phyloP scores from a whole-genome alignment of 2,888 invertebrate genomes.

The Tenthredo distinguenda region DNA sequence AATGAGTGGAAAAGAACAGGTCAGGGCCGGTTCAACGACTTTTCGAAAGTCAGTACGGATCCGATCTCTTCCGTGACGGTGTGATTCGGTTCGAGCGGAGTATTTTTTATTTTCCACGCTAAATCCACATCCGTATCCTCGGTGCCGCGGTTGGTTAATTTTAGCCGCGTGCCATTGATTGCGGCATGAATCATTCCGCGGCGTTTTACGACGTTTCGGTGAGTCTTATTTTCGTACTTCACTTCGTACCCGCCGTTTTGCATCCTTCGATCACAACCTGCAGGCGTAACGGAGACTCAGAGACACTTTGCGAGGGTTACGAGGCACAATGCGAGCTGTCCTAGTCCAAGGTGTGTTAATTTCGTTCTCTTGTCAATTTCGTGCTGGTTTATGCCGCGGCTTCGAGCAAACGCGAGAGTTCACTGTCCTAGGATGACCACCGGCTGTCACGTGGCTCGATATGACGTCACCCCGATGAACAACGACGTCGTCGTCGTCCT shows the following conservation, averaged over 20 bases:
- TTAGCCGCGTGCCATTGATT: background rate
- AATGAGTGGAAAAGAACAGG: background rate
- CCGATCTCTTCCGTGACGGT: background rate
- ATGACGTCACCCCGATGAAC: conserved; percentile 42
- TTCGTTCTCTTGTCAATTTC: conserved; percentile 35
- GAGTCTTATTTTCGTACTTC: background rate
- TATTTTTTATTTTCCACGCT: background rate
- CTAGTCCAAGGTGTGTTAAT: background rate
- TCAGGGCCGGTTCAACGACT: background rate
- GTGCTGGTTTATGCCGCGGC: background rate
- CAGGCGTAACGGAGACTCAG: background rate
- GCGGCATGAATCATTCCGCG: conserved; percentile 2
- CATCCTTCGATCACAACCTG: background rate
- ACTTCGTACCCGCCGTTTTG: background rate
- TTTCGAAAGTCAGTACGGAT: background rate
- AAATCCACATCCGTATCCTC: background rate
- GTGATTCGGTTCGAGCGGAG: background rate
- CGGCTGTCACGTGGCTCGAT: conserved; percentile 15
- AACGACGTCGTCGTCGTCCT: conserved; percentile 14
- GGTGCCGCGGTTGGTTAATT: background rate
- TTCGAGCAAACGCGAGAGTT: conserved; percentile 50
- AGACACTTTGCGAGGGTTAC: background rate
- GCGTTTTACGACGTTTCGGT: conserved; percentile 14
- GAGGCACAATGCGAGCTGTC: background rate
- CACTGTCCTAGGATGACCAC: conserved; percentile 53